Evolutionary conservation across 2,797 vertebrate genomes (phyloP).

Genomic region (Pogonophryne albipinna): DNA sequence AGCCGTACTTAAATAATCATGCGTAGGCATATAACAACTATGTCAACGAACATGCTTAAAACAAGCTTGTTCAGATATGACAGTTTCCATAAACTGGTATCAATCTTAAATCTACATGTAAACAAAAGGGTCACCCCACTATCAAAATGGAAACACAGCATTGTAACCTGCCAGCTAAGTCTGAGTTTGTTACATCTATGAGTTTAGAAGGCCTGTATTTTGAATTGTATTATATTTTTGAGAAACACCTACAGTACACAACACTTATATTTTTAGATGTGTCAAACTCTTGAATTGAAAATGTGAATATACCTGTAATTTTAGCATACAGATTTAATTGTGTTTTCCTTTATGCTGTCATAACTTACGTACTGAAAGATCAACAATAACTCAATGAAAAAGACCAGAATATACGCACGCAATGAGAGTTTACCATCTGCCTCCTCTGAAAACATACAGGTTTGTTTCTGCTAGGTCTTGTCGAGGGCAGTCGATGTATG

Average conservation of each 20-base stretch:
- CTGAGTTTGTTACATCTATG: too few species aligned
- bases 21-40: neutral
- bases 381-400: slow-evolving; percentile 6
- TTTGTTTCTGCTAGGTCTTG: slow-evolving; percentile 50
- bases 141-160: too few species aligned
- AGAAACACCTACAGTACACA: neutral
- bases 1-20: slow-evolving; percentile 12
- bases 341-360: neutral
- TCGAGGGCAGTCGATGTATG: slow-evolving; percentile 20
- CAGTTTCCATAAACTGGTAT: neutral
- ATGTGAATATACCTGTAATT: neutral
- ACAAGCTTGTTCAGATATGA: neutral
- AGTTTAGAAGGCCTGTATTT: neutral
- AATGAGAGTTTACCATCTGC: slow-evolving; percentile 9
- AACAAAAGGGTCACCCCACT: neutral
- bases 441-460: slow-evolving; percentile 38
- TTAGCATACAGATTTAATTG: neutral
- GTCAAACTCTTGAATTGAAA: neutral
- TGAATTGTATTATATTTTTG: neutral
- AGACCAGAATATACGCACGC: slow-evolving; percentile 1
- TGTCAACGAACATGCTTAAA: slow-evolving; percentile 3
- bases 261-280: neutral
- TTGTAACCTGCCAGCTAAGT: too few species aligned
- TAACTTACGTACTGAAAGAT: neutral
- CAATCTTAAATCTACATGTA: slow-evolving; percentile 7